These are phyloP conservation scores for Salvelinus namaycush DNA, from an alignment of 2,113 vertebrate species.

Conservation along the genomic window DNA sequence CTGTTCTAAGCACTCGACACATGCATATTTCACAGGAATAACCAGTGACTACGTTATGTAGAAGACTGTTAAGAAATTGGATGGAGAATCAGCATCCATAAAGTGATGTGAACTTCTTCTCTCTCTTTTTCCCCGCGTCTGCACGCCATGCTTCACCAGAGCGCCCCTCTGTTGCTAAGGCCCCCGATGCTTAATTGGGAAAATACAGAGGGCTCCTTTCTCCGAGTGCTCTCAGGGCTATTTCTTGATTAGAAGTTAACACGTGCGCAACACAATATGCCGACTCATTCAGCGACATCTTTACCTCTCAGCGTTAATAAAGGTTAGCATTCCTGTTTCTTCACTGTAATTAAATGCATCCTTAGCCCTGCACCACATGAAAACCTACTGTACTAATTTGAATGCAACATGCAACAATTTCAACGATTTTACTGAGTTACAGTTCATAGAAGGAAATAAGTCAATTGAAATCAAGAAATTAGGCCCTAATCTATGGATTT, in stretches of 20 bases:
- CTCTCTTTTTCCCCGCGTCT: slow-evolving; percentile 30
- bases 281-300: not conserved
- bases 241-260: not conserved
- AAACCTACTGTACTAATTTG: too few relatives aligned
- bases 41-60: slow-evolving; percentile 54
- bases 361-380: not conserved
- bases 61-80: slow-evolving; percentile 53
- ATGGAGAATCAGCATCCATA: slow-evolving; percentile 59
- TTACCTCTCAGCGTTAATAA: not conserved
- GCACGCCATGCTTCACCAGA: slow-evolving; percentile 35
- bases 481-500: too few relatives aligned
- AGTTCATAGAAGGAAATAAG: too few relatives aligned
- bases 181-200: not conserved
- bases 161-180: slow-evolving; percentile 25
- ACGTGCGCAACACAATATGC: not conserved
- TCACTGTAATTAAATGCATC: not conserved
- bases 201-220: not conserved
- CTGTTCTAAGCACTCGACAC: slow-evolving; percentile 63
- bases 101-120: slow-evolving; percentile 52
- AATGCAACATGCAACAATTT: too few relatives aligned
- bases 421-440: too few relatives aligned
- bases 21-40: slow-evolving; percentile 75
- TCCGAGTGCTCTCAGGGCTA: too few relatives aligned
- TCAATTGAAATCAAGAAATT: too few relatives aligned
- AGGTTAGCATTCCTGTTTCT: not conserved